Conservation (phyloP, 1,140 invertebrate genomes). For the Leptinotarsa defecta region DNA sequence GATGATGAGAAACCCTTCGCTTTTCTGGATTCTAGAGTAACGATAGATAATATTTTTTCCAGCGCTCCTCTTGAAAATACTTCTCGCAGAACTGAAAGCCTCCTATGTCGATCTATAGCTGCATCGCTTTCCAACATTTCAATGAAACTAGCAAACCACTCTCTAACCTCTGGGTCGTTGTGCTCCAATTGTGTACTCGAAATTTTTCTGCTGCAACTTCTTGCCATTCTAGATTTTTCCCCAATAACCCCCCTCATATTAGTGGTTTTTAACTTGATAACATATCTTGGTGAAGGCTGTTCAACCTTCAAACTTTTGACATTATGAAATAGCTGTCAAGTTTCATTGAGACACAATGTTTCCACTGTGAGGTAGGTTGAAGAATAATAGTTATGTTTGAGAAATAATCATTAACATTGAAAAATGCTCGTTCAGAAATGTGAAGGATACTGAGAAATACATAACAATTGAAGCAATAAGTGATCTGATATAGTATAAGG, state of each 20-base stretch:
- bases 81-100: slow-evolving; percentile 2
- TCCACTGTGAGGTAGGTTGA: too few relatives aligned
- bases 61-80: not conserved
- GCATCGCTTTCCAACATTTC: not conserved
- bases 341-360: too few relatives aligned
- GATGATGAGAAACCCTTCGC: not conserved
- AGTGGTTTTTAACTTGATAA: not conserved
- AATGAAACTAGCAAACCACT: slow-evolving; percentile 1
- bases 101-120: not conserved
- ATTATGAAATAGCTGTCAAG: not conserved
- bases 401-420: too few relatives aligned
- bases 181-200: not conserved
- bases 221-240: not conserved
- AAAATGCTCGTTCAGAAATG: too few relatives aligned
- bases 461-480: too few relatives aligned
- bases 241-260: not conserved
- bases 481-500: too few relatives aligned
- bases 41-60: not conserved
- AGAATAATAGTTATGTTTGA: too few relatives aligned
- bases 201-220: not conserved
- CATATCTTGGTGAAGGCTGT: not conserved
- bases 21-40: not conserved
- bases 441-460: too few relatives aligned
- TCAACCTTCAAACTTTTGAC: not conserved
- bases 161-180: not conserved